Conservation (phyloP, 2,797 vertebrate genomes). For the Spinus pinus region DNA sequence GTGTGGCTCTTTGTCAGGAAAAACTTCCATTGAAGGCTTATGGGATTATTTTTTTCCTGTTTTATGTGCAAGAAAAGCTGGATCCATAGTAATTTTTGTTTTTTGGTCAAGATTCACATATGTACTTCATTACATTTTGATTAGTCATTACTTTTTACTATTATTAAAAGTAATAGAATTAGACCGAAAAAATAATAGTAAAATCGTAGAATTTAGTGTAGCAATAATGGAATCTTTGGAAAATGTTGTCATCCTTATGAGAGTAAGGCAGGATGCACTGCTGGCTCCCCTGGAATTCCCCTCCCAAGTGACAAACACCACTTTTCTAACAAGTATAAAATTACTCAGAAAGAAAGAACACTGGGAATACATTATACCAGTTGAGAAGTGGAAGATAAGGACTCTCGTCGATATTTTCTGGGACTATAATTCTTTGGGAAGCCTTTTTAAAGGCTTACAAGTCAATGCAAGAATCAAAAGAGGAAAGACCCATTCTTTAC, state of each 20-base stretch:
- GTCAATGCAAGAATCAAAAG: neutral
- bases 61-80: neutral
- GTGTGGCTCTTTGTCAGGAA: slow-evolving; percentile 39
- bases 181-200: neutral
- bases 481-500: neutral
- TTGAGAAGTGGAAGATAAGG: neutral
- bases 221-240: neutral
- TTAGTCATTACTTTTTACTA: neutral
- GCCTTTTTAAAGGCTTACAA: neutral
- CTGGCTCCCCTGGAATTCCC: neutral
- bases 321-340: neutral
- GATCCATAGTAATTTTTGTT: neutral
- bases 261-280: neutral
- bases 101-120: slow-evolving; percentile 40
- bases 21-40: slow-evolving; percentile 6
- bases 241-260: neutral
- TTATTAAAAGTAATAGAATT: slow-evolving; percentile 42
- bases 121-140: slow-evolving; percentile 52
- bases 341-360: neutral
- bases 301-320: neutral
- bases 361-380: neutral
- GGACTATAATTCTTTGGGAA: neutral
- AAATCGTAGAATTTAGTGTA: neutral
- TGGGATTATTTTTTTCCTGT: neutral
- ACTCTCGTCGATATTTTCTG: neutral